Evolutionary conservation across 1,140 invertebrate genomes (phyloP).

Genomic region (Drosophila teissieri): DNA sequence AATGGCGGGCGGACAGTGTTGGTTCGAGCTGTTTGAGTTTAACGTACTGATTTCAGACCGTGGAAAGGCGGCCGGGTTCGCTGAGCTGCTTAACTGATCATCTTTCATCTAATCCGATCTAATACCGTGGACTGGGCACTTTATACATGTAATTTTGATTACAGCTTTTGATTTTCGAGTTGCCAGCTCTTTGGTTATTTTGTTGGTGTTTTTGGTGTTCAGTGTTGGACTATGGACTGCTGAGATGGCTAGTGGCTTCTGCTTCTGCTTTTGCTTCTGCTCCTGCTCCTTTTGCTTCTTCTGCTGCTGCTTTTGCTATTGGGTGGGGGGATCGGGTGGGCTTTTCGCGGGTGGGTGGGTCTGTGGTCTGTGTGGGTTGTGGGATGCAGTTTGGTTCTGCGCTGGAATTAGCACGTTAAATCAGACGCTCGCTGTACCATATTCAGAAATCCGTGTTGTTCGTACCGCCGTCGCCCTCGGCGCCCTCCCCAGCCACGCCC

Average conservation of each 20-base stretch:
- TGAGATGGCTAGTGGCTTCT: slow-evolving; percentile 14
- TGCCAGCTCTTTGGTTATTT: slow-evolving; percentile 26
- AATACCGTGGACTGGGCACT: slow-evolving; percentile 27
- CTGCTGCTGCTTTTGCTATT: slow-evolving; percentile 19
- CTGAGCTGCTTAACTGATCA: slow-evolving; percentile 27
- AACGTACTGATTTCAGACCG: slow-evolving; percentile 76
- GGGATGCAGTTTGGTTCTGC: slow-evolving; percentile 17
- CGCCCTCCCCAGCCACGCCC: slow-evolving; percentile 85
- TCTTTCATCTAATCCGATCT: slow-evolving; percentile 9
- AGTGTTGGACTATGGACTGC: slow-evolving; percentile 35
- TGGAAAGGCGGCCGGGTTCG: slow-evolving; percentile 45
- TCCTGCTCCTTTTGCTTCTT: slow-evolving; percentile 26
- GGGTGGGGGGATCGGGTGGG: slow-evolving; percentile 33
- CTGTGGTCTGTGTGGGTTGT: slow-evolving; percentile 14
- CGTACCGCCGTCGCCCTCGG: slow-evolving; percentile 83
- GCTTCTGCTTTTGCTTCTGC: slow-evolving; percentile 17
- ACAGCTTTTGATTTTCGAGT: slow-evolving; percentile 73
- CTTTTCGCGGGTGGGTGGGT: slow-evolving; percentile 35
- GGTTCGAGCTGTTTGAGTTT: slow-evolving; percentile 75
- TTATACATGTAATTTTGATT: slow-evolving; percentile 71
- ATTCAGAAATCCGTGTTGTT: slow-evolving; percentile 86
- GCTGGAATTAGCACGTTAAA: slow-evolving; percentile 85
- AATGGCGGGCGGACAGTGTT: slow-evolving; percentile 22
- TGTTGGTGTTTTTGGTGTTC: neutral
- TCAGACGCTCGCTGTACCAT: slow-evolving; percentile 88